Conservation (phyloP, 2,888 invertebrate genomes). For the Dryobota labecula region DNA sequence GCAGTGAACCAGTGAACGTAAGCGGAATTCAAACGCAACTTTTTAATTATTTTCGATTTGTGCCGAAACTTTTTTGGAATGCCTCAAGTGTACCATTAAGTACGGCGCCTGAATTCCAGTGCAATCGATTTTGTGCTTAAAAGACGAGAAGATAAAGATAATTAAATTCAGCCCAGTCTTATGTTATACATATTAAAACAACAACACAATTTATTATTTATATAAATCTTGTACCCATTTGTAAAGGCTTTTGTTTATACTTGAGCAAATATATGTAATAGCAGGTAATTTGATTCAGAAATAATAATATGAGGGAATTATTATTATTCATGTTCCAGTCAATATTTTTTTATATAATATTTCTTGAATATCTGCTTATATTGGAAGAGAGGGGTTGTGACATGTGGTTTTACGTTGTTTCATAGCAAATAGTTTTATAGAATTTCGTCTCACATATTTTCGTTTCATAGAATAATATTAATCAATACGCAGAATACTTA, state of each 20-base stretch:
- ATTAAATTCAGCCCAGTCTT: constrained; percentile 20
- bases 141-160: constrained; percentile 28
- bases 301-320: constrained; percentile 17
- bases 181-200: constrained; percentile 12
- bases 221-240: constrained; percentile 13
- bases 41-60: constrained; percentile 78
- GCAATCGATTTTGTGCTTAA: constrained; percentile 66
- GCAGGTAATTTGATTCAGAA: constrained; percentile 29
- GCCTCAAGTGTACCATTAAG: constrained; percentile 67
- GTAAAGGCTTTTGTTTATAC: constrained; percentile 5
- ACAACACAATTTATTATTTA: constrained; percentile 28
- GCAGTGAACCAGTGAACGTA: constrained; percentile 54
- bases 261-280: constrained; percentile 19
- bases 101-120: constrained; percentile 62
- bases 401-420: too few relatives aligned
- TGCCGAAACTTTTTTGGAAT: constrained; percentile 66
- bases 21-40: constrained; percentile 69
- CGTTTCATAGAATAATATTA: too few relatives aligned
- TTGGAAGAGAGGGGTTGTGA: background rate
- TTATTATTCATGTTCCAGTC: background rate
- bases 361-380: background rate
- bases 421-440: too few relatives aligned
- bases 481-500: too few relatives aligned
- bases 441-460: too few relatives aligned
- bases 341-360: background rate